phyloP scores from a whole-genome alignment of 2,113 vertebrate genomes.

The human region GRCh38 chr1:116877001-116877500 shows the following conservation, averaged over 20 bases:
- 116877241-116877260: background rate
- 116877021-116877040: background rate
- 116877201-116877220: background rate
- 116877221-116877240: background rate
- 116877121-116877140: background rate
- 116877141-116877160: conserved; percentile 12
- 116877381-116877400: background rate
- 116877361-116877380: background rate
- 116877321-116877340: conserved; percentile 8
- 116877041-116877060: background rate
- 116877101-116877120: conserved; percentile 37
- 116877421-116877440: background rate
- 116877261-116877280: background rate
- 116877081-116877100: background rate
- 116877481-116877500: background rate
- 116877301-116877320: background rate
- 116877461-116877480: background rate
- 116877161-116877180: conserved; percentile 11
- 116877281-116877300: background rate
- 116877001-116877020: background rate
- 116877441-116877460: background rate
- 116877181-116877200: background rate
- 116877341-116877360: background rate
- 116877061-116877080: background rate
- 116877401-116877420: background rate